Percentiles rank a stretch among this genome's conserved stretches.
phyloP scores from a whole-genome alignment of 2,888 invertebrate species.

The Junonia oenone region DNA sequence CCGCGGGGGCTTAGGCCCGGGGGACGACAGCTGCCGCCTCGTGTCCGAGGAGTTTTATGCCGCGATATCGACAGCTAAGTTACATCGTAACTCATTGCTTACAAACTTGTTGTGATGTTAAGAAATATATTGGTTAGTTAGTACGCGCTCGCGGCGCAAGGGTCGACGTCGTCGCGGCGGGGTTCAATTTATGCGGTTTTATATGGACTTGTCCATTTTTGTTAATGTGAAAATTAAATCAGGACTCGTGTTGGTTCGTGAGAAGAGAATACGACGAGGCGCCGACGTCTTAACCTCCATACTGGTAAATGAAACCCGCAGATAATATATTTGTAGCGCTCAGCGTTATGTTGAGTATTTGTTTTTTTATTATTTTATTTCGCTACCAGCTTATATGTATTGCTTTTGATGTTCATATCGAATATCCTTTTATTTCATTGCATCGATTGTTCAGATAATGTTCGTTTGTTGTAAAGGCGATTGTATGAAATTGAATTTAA shows the following conservation, averaged over 20 bases:
- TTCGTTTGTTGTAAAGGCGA: background rate
- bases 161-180: constrained; percentile 55
- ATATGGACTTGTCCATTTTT: constrained; percentile 68
- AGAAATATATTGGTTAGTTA: constrained; percentile 51
- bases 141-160: constrained; percentile 46
- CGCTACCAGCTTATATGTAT: background rate
- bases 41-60: constrained; percentile 67
- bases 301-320: constrained; percentile 15
- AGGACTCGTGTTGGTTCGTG: constrained; percentile 31
- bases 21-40: constrained; percentile 77
- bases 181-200: constrained; percentile 66
- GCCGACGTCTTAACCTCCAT: constrained; percentile 25
- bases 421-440: background rate
- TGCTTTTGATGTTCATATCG: background rate
- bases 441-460: background rate
- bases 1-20: constrained; percentile 68
- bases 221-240: constrained; percentile 74
- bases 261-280: constrained; percentile 25
- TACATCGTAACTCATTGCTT: constrained; percentile 60
- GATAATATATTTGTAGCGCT: constrained; percentile 10
- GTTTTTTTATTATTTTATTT: constrained; percentile 1
- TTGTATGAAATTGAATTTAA: background rate
- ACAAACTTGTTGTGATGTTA: constrained; percentile 55
- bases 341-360: background rate
- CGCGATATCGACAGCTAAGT: constrained; percentile 69